These are phyloP conservation scores for Glossosoma conforme DNA, from an alignment of 1,140 invertebrate genomes.

Conservation along the genomic window DNA sequence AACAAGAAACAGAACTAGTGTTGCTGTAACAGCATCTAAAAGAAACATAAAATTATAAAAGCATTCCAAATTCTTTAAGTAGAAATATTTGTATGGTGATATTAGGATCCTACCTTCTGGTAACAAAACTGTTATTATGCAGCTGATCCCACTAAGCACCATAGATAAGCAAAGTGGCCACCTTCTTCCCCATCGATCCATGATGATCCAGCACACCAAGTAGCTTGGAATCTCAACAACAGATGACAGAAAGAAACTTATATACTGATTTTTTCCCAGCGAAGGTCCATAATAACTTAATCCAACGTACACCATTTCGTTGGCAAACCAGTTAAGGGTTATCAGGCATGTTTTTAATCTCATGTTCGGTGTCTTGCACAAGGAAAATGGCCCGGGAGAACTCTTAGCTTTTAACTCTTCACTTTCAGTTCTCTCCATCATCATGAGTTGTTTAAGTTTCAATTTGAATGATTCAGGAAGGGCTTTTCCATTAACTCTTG, in stretches of 20 bases:
- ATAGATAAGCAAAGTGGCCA: slow-evolving; percentile 81
- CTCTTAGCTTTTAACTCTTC: slow-evolving; percentile 56
- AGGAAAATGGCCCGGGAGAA: slow-evolving; percentile 62
- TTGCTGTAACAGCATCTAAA: slow-evolving; percentile 65
- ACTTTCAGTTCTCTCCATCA: slow-evolving; percentile 59
- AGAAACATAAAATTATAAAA: slow-evolving; percentile 7
- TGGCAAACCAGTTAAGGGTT: slow-evolving; percentile 65
- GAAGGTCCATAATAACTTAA: slow-evolving; percentile 83
- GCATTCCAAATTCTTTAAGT: too few relatives aligned
- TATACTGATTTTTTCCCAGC: slow-evolving; percentile 75
- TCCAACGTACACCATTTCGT: slow-evolving; percentile 80
- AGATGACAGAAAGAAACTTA: slow-evolving; percentile 80
- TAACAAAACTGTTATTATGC: slow-evolving; percentile 74
- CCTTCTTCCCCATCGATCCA: slow-evolving; percentile 75
- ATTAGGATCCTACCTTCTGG: slow-evolving; percentile 66
- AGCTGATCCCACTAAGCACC: slow-evolving; percentile 75
- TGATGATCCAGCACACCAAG: slow-evolving; percentile 75
- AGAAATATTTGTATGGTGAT: neutral
- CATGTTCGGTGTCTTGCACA: slow-evolving; percentile 83
- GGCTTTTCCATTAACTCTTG: slow-evolving; percentile 69
- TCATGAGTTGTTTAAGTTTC: slow-evolving; percentile 66
- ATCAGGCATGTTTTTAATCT: slow-evolving; percentile 65
- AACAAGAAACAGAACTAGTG: slow-evolving; percentile 72
- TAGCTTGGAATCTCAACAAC: slow-evolving; percentile 82
- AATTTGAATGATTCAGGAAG: slow-evolving; percentile 66